Percentiles rank a stretch among this genome's conserved stretches.
phyloP scores from a whole-genome alignment of 2,113 vertebrate species.

The Raja brachyura region DNA sequence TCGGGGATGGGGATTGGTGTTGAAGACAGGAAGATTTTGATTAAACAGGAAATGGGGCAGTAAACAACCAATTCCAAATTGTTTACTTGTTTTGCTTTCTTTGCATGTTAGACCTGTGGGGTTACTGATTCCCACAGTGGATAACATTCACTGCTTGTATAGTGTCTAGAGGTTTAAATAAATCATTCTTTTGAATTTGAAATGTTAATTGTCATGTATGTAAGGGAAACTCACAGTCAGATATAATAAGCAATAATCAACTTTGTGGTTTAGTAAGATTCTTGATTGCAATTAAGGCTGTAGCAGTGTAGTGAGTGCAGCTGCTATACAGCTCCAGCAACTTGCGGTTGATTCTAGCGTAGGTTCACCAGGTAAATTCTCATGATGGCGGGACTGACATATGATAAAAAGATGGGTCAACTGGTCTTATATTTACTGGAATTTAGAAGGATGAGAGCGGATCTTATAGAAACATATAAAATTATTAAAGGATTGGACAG shows the following conservation, averaged over 20 bases:
- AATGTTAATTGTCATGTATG: not conserved
- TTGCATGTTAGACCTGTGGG: not conserved
- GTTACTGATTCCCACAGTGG: not conserved
- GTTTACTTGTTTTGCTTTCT: not conserved
- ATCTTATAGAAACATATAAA: no score
- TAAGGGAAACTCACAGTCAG: not conserved
- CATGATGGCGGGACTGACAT: no score
- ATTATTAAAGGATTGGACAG: no score
- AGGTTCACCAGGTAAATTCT: no score
- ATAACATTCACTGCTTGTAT: not conserved
- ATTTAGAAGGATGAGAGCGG: no score
- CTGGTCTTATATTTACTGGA: no score
- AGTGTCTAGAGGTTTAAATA: not conserved
- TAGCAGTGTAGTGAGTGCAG: no score
- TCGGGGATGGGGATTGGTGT: not conserved
- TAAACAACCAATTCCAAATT: not conserved
- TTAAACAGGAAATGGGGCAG: conserved; percentile 22
- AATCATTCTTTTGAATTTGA: not conserved
- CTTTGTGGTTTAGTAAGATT: not conserved
- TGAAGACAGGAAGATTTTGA: conserved; percentile 18
- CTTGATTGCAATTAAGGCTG: not conserved
- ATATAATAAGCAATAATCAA: not conserved
- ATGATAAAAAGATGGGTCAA: no score
- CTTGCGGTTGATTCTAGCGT: no score
- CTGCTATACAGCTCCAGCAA: no score